Evolutionary conservation across 2,113 vertebrate species (phyloP), one percentile per base, ranked within the genome.

Genomic region (Melospiza georgiana): DNA sequence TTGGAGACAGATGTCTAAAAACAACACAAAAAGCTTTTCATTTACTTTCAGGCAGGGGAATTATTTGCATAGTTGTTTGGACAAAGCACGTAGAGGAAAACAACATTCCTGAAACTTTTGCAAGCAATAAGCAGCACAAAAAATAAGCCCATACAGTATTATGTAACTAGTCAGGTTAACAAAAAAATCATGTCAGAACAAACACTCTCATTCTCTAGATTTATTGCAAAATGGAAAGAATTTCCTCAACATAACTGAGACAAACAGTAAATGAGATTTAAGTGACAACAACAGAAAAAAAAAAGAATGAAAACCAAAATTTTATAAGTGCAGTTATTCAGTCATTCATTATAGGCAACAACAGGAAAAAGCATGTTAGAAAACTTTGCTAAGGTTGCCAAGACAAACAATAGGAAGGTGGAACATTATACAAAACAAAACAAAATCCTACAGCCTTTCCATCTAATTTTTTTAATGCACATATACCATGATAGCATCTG

Each of bases 31-130:
- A 12, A 16, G 8, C 10, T 14, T 61, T 61, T 52, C 11, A 44
- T 69, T 55, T 78, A 37, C 55, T 94, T 85, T 71, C 51, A 59
- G 48, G 35, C 43, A 80, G 21, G 9, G 15, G 13, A 76, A 67
- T 90, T 85, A 69, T 67, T 77, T 92, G 21, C 82, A 86, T 71
- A 84, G 68, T 25, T 95, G 23, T 71, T 93, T 77, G 57, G 84
- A 81, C 41, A 92, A 77, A 88, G 37, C 27, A 84, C 43, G 39
- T 9, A 41, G 33, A 77, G 23, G 35, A 84, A 80, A 88, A 58
- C 54, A 62, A 80, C 72, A 88, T 91, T 95, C 55, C 57, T 81
- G 35, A 80, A 78, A 73, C 15, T 67, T 89, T 68, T 90, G 44
- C 28, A 55, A 78, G 68, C 52, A 90, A 77, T 61, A 92, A 86